Evolutionary conservation across 2,797 vertebrate genomes (phyloP), one percentile per base, ranked within the genome.

Genomic region (Hyperoplus lanceolatus): DNA sequence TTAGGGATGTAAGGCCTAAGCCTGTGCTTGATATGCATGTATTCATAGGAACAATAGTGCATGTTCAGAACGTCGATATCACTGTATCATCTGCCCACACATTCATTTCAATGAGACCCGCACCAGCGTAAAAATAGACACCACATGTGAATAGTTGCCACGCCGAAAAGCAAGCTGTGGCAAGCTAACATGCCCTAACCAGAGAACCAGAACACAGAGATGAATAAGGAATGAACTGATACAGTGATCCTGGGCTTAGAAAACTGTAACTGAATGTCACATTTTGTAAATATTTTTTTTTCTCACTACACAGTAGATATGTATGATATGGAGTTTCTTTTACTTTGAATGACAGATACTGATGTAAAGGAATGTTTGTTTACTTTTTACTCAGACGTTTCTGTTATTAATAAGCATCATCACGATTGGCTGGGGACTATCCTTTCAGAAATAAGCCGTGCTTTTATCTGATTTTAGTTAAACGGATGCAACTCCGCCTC

Each of bases 31-130:
- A 63, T 65, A n/a, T 48, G 11, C 38, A 21, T 15, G 36, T 21
- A 64, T 73, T 73, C 59, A 73, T 55, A 2, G 43, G 21, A 70
- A 69, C 73, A 59, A 56, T 66, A 46, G 41, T 70, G 66, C 61
- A 74, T 50, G 45, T 53, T 77, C 55, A 45, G 38, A 70, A 43
- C 29, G 6, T 51, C 48, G 29, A 65, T 59, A 53, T 15, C 41
- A 10, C 61, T n/a, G 21, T 14, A 38, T 64, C 3, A 48, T 66
- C 51, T 69, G 41, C 46, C 9, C 29, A 57, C 39, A 68, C 62
- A 68, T 48, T 64, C 39, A 58, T 54, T 57, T 63, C 51, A 81
- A 7, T 76, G 21, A 68, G 45, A 61, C 12, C 8, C 38, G 54
- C 54, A 58, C 64, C 36, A 45, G 29, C 29, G 29, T 29, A 29